These are phyloP conservation scores for Archilochus colubris DNA, from an alignment of 2,113 vertebrate genomes.

Conservation along the genomic window DNA sequence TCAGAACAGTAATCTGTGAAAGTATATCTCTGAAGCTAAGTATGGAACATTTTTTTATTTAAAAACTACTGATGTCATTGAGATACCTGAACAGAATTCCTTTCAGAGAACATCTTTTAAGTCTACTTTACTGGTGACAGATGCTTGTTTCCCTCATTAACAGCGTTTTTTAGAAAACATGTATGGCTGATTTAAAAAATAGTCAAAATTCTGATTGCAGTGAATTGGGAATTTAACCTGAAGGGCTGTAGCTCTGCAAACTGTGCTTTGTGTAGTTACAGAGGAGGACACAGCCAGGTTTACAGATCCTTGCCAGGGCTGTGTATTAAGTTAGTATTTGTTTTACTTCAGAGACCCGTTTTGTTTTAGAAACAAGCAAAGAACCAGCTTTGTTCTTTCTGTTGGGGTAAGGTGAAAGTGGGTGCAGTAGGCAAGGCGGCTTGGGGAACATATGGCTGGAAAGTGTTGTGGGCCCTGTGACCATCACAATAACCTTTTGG, in stretches of 20 bases:
- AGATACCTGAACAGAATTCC: background rate
- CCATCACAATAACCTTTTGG: background rate
- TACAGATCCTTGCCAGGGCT: background rate
- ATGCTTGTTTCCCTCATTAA: background rate
- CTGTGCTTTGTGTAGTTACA: background rate
- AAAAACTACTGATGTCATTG: background rate
- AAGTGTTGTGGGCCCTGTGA: background rate
- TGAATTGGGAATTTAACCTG: background rate
- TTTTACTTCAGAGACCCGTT: background rate
- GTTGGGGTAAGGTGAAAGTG: background rate
- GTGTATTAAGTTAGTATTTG: background rate
- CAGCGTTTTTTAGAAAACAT: background rate
- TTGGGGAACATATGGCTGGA: background rate
- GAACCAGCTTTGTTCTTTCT: background rate
- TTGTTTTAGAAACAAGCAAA: background rate
- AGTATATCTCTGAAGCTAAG: background rate
- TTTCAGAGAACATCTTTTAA: background rate
- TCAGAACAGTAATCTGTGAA: background rate
- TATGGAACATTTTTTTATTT: accelerated
- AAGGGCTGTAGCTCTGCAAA: background rate
- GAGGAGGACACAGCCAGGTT: background rate
- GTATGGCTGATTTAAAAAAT: background rate
- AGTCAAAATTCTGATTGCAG: background rate
- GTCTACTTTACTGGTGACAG: background rate
- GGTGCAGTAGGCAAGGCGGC: background rate